Evolutionary conservation across 2,113 vertebrate genomes (phyloP), one percentile per base, ranked within the genome.

Genomic region (Megalops atlanticus): DNA sequence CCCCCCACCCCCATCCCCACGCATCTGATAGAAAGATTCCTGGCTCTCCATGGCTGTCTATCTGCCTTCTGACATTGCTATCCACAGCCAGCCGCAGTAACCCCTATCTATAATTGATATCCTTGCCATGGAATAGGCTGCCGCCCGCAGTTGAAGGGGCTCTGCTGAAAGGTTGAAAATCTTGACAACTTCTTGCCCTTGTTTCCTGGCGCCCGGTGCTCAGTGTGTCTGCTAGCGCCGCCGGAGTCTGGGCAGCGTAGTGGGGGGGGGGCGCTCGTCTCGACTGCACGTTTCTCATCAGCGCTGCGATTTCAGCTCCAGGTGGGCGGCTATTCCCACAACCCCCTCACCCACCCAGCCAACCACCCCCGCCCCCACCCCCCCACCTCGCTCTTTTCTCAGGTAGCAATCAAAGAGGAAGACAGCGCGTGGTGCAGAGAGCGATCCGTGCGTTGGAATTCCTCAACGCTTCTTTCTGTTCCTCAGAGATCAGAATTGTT

Each of bases 51-150:
- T 94, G 95, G 96, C 94, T 99, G 97, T 99, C 97, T 97, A 92
- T 96, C 95, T 92, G 93, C 90, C 85, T 93, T 94, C 96, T 98
- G 97, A 98, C 97, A 98, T 96, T 91, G 91, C 95, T 89, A 96
- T 93, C 92, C 91, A 93, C 94, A 86, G 93, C 93, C 88, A 92
- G 96, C 94, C 95, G 94, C 94, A 96, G 95, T 96, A 96, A 96
- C 95, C 97, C 94, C 97, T 98, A 99, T 99, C 98, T 98, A 99
- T 98, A 99, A 99, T 99, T 99, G 97, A 98, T 98, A 98, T 98
- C 97, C 97, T 97, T 94, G 87, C 94, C 89, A 89, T 92, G 95
- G 95, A 99, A 98, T 97, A 94, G 95, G 95, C 95, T 96, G 92
- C 95, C 27, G 93, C 94, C 96, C 94, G 93, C 94, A 94, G 97